These are phyloP conservation scores for Mionectes macconnelli DNA, from an alignment of 2,113 vertebrate species.

Conservation along the genomic window DNA sequence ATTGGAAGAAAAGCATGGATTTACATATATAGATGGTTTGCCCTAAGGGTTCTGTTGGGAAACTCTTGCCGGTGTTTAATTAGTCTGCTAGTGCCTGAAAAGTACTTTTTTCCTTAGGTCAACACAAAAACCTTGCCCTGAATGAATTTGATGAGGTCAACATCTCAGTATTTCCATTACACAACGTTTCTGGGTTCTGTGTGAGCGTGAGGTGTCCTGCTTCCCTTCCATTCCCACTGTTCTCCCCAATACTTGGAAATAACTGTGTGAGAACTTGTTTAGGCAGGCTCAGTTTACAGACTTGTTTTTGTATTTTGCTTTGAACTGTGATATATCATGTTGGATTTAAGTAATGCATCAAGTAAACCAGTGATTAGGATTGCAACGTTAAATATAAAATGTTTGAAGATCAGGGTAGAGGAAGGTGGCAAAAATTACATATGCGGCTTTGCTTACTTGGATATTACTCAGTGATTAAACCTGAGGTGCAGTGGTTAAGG, in stretches of 20 bases:
- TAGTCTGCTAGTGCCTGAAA: neutral
- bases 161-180: neutral
- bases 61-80: neutral
- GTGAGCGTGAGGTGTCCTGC: neutral
- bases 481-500: no score
- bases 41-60: neutral
- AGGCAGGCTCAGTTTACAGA: neutral
- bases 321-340: neutral
- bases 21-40: neutral
- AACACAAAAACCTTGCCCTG: neutral
- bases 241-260: neutral
- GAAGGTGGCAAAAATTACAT: neutral
- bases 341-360: neutral
- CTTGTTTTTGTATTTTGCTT: neutral
- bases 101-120: neutral
- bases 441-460: neutral
- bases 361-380: neutral
- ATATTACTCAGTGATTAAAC: neutral
- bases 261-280: neutral
- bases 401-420: neutral
- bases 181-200: accelerated
- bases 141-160: neutral
- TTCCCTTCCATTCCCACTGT: neutral
- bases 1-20: neutral
- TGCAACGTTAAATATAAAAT: neutral